Conservation (phyloP, 2,113 vertebrate genomes). For the Hepsetus odoe region DNA sequence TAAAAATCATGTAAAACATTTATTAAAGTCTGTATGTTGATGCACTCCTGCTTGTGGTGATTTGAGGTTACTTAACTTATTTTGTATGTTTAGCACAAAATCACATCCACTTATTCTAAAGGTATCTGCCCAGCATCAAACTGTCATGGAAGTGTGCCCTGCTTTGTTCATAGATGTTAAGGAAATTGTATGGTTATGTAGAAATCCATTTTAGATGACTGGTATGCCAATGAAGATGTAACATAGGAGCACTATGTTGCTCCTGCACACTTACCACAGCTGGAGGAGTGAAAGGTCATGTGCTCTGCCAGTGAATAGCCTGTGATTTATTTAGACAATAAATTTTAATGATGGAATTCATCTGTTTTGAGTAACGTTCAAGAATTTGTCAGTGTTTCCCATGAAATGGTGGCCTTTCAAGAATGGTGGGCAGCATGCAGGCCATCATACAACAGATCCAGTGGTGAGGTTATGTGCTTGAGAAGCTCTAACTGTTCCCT, state of each 20-base stretch:
- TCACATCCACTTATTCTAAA: background rate
- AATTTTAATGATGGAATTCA: constrained; percentile 46
- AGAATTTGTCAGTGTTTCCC: constrained; percentile 21
- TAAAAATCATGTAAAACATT: no score
- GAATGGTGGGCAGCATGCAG: background rate
- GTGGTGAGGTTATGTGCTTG: constrained; percentile 10
- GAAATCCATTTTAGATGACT: background rate
- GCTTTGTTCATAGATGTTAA: background rate
- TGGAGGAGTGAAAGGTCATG: constrained; percentile 43
- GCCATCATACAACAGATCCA: constrained; percentile 16
- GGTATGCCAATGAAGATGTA: constrained; percentile 4
- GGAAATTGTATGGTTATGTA: background rate
- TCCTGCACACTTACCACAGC: constrained; percentile 34
- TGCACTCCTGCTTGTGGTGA: no score
- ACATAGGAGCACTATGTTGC: background rate
- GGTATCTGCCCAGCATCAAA: background rate
- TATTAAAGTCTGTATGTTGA: no score
- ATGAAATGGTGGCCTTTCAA: background rate
- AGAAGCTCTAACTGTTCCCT: background rate
- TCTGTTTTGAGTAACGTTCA: constrained; percentile 42
- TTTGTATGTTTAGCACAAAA: no score
- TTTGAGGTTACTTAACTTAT: no score
- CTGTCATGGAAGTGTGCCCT: background rate
- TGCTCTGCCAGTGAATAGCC: constrained; percentile 1
- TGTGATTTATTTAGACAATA: constrained; percentile 41